phyloP scores from a whole-genome alignment of 2,888 invertebrate species.

The Pandemis corylana region DNA sequence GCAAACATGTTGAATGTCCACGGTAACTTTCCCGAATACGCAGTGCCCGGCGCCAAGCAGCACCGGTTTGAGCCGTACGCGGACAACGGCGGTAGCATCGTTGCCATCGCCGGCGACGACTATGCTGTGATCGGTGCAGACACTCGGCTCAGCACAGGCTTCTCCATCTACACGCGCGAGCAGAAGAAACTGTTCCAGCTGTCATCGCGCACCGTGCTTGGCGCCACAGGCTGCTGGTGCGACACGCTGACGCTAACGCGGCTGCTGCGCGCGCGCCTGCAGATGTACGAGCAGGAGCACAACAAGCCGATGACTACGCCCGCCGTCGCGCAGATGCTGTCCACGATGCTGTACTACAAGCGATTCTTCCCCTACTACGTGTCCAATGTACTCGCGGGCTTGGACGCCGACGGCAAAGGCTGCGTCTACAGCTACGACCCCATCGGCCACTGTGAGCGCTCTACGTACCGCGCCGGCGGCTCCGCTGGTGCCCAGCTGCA shows the following conservation, averaged over 20 bases:
- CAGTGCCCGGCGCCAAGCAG: slow-evolving; percentile 81
- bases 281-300: slow-evolving; percentile 98
- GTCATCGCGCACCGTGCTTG: slow-evolving; percentile 94
- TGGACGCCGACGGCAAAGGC: slow-evolving; percentile 97
- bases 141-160: slow-evolving; percentile 96
- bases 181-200: slow-evolving; percentile 94
- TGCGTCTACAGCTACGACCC: slow-evolving; percentile 99
- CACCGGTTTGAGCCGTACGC: slow-evolving; percentile 82
- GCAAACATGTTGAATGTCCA: slow-evolving; percentile 68
- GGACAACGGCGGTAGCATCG: slow-evolving; percentile 91
- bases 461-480: slow-evolving; percentile 94
- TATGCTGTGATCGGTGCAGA: slow-evolving; percentile 98
- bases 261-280: slow-evolving; percentile 93
- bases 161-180: slow-evolving; percentile 94
- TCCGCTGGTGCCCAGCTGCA: slow-evolving; percentile 96
- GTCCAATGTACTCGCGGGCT: slow-evolving; percentile 96
- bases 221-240: slow-evolving; percentile 98
- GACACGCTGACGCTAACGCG: slow-evolving; percentile 96
- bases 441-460: slow-evolving; percentile 96
- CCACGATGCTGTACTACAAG: slow-evolving; percentile 97
- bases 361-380: slow-evolving; percentile 99
- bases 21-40: slow-evolving; percentile 77
- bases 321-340: slow-evolving; percentile 97
- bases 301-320: slow-evolving; percentile 96
- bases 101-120: slow-evolving; percentile 98